Evolutionary conservation across 2,113 vertebrate genomes (phyloP), one percentile per base, ranked within the genome.

Genomic region (Tricholaema leucomelas): DNA sequence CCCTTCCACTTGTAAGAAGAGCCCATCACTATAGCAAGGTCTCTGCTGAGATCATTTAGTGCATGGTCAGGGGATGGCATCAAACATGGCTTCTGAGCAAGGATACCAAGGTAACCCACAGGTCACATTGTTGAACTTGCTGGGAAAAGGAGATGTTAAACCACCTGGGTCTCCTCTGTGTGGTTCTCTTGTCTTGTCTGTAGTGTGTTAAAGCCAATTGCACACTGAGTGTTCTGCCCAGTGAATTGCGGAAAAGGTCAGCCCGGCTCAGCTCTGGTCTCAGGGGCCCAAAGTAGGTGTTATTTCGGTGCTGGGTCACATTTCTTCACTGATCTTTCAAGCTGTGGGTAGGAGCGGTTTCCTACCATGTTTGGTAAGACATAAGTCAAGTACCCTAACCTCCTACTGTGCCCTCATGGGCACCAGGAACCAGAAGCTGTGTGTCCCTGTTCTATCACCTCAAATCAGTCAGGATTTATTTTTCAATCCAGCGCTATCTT

Each of bases 381-480:
- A 35, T 3, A 28, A 44, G 63, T 59, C 21, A 44, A 69, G 25
- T 55, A 19, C 10, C 55, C 25, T 27, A 65, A 35, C 56, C 48
- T 13, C 25, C 15, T 7, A 7, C 58, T 76, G 23, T 3, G 0
- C 48, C 42, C 10, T 69, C 16, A 31, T 31, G 59, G 66, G 40
- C 69, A 69, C 38, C 28, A 23, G 75, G 59, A 91, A 28, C 7
- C 15, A 23, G 59, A 0, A 0, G 28, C 85, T 88, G 27, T 0
- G 0, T 0, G 0, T 71, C 33, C 48, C 52, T 4, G 2, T 5
- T 18, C 20, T 1, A 0, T 61, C 27, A 42, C 35, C 10, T 72
- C 12, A 30, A 59, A 50, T 60, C 0, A 1, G 12, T 31, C 0
- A 2, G 38, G 61, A 60, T 56, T 0, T 0, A 2, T 74, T 88